phyloP scores from a whole-genome alignment of 2,113 vertebrate species.

The Tragelaphus strepsiceros region DNA sequence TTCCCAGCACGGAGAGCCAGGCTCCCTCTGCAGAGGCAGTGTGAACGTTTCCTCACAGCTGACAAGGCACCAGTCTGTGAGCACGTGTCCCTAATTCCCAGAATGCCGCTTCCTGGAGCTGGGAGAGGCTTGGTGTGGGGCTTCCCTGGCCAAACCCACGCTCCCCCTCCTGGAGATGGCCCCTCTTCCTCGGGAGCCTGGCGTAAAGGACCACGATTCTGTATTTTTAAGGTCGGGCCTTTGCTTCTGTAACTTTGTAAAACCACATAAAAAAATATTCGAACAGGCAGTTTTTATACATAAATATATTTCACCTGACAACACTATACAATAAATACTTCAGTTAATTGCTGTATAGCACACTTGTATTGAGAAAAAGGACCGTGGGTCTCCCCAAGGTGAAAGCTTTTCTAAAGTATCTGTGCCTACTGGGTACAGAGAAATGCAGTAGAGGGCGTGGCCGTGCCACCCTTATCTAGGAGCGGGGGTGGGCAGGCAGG shows the following conservation, averaged over 20 bases:
- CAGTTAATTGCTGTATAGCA: background rate
- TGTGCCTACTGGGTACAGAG: background rate
- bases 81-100: background rate
- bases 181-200: background rate
- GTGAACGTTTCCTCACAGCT: background rate
- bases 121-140: background rate
- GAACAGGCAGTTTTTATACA: background rate
- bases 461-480: constrained; percentile 4
- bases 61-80: background rate
- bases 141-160: background rate
- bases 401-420: background rate
- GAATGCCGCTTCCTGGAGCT: background rate
- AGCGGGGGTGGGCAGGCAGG: background rate
- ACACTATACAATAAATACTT: background rate
- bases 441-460: constrained; percentile 13
- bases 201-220: background rate
- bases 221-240: background rate
- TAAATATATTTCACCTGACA: background rate
- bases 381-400: background rate
- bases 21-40: background rate
- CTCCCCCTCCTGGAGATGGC: background rate
- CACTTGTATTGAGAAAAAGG: background rate
- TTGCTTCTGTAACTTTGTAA: background rate
- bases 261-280: background rate
- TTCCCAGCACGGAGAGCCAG: fast-evolving